Conservation (phyloP, 2,797 vertebrate species). For the Pteropus rufus region DNA sequence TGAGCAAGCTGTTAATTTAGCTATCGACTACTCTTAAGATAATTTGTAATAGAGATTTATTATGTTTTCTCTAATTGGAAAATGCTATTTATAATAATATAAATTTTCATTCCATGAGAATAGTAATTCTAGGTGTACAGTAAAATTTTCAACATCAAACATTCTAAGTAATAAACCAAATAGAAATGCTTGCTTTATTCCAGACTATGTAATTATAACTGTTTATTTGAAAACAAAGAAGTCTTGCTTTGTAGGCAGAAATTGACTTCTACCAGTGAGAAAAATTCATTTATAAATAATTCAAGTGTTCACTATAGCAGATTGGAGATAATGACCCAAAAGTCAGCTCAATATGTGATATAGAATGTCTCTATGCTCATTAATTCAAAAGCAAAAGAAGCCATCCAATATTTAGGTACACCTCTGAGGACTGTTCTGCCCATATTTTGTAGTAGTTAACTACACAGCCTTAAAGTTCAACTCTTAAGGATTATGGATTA, state of each 20-base stretch:
- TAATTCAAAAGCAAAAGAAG: not conserved
- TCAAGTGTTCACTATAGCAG: not conserved
- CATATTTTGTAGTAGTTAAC: not conserved
- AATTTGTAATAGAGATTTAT: not conserved
- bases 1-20: not conserved
- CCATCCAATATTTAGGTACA: not conserved
- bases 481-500: not conserved
- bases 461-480: not conserved
- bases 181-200: constrained; percentile 18
- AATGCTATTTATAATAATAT: not conserved
- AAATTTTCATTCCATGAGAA: not conserved
- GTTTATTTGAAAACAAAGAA: not conserved
- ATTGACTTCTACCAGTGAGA: not conserved
- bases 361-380: not conserved
- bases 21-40: not conserved
- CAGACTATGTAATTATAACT: not conserved
- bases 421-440: not conserved
- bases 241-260: not conserved
- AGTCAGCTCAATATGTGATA: not conserved
- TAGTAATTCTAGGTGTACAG: not conserved
- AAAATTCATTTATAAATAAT: constrained; percentile 29
- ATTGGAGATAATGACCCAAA: not conserved
- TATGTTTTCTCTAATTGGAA: constrained; percentile 1
- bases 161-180: not conserved
- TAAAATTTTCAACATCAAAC: not conserved